These are phyloP conservation scores for Falco naumanni DNA, from an alignment of 2,797 vertebrate genomes.

Conservation along the genomic window DNA sequence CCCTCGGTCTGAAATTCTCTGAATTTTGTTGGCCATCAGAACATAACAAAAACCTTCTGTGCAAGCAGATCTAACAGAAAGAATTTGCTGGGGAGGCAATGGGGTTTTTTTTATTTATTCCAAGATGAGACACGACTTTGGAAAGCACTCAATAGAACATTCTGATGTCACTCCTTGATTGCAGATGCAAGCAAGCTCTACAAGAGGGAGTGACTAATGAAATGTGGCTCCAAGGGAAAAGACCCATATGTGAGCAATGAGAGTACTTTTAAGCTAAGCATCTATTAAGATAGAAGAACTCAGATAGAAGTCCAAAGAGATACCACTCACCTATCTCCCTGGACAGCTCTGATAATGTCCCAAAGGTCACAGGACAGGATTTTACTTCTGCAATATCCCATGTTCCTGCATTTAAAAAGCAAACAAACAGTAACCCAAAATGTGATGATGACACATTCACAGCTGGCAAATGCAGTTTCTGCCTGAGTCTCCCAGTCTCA, in stretches of 20 bases:
- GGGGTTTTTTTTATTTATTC: background rate
- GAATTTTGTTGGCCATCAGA: background rate
- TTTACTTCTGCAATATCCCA: slow-evolving; percentile 61
- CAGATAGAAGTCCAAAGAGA: background rate
- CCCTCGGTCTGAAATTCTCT: background rate
- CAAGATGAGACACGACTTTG: background rate
- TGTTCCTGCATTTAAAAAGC: slow-evolving; percentile 56
- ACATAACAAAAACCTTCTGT: background rate
- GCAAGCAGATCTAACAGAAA: background rate
- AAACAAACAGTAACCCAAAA: slow-evolving; percentile 22
- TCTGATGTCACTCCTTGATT: background rate
- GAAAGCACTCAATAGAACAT: background rate
- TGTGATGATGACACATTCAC: background rate
- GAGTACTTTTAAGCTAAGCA: background rate
- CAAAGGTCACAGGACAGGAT: slow-evolving; percentile 58
- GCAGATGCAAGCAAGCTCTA: background rate
- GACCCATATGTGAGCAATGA: background rate
- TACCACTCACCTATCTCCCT: slow-evolving; percentile 51
- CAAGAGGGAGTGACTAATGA: background rate
- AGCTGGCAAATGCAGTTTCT: background rate
- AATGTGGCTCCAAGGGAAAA: background rate
- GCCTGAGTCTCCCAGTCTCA: background rate
- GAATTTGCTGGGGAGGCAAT: background rate
- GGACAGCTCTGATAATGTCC: slow-evolving; percentile 44
- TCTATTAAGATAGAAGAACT: background rate